phyloP scores from a whole-genome alignment of 2,113 vertebrate species.

The Neolamprologus variostigma region DNA sequence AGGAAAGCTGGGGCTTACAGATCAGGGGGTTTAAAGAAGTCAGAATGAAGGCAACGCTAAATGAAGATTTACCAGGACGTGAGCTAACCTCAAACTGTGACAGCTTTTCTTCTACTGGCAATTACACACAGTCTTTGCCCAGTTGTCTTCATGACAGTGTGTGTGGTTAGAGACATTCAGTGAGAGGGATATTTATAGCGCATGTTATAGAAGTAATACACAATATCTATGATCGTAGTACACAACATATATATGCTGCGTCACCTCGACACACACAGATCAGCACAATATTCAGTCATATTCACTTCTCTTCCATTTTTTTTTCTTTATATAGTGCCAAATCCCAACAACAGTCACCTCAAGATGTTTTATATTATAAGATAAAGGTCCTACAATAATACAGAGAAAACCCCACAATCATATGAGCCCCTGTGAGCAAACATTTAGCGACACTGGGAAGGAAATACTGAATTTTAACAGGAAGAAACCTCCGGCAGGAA shows the following conservation, averaged over 20 bases:
- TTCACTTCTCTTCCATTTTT: background rate
- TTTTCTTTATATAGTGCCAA: background rate
- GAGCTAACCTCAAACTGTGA: constrained; percentile 8
- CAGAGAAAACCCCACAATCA: background rate
- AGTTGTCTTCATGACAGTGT: background rate
- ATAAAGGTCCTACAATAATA: background rate
- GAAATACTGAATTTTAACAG: background rate
- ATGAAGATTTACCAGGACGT: constrained; percentile 28
- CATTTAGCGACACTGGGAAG: background rate
- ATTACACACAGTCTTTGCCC: background rate
- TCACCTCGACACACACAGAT: background rate
- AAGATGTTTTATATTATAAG: background rate
- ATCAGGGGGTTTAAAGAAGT: constrained; percentile 1
- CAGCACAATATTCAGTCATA: background rate
- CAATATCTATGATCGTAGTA: background rate
- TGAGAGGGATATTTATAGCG: background rate
- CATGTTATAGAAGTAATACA: background rate
- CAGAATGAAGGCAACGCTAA: background rate
- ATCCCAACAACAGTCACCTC: background rate
- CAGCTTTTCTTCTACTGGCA: constrained; percentile 7
- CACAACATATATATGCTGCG: background rate
- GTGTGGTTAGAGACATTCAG: background rate
- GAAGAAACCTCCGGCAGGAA: background rate
- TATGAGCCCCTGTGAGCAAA: rapidly evolving
- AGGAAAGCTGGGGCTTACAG: background rate